Evolutionary conservation across 2,888 invertebrate species (phyloP), one percentile per base, ranked within the genome.

Genomic region (Thereva unica): DNA sequence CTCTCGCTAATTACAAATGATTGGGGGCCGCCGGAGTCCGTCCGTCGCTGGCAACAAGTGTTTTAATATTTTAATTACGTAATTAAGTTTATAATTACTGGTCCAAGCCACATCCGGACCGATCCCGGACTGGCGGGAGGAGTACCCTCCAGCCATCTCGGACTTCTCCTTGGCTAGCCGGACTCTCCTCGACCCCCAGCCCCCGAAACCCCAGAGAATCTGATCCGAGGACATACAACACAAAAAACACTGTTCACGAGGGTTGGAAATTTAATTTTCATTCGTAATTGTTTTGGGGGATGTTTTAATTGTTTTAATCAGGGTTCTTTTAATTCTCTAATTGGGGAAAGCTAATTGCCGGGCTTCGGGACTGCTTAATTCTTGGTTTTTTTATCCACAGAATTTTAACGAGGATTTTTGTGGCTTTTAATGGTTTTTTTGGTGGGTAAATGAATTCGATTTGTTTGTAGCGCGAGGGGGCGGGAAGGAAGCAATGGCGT

Each of bases 61-160:
- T 42, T 47, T 47, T 54, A 44, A 64, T 44, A 64, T 64, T 64
- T 64, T 64, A 64, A 54, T 64, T 64, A 47, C 40, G 64, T 47
- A 64, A 64, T 64, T 64, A 55, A 64, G 64, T 64, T 47, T 40
- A 64, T 64, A 64, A 64, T 55, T 64, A 64, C 45, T 64, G 54
- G 55, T 8, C 23, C 12, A 37, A n/a, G 23, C 40, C 55, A 10
- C 55, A 12, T 12, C 40, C 8, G 53, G 37, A 23, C 23, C 9
- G 53, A 53, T 53, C 53, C 53, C 23, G 23, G 23, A 38, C 53
- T 53, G 35, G 38, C 35, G 52, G 34, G 53, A 53, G 38, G 23
- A 37, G 38, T 35, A 53, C 38, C 38, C 38, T 53, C 53, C 23
- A 23, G 23, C 23, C 23, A 23, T 23, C 23, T 23, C 2, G 23